These are phyloP conservation scores for Charanyca ferruginea DNA, from an alignment of 2,888 invertebrate species.

Conservation along the genomic window DNA sequence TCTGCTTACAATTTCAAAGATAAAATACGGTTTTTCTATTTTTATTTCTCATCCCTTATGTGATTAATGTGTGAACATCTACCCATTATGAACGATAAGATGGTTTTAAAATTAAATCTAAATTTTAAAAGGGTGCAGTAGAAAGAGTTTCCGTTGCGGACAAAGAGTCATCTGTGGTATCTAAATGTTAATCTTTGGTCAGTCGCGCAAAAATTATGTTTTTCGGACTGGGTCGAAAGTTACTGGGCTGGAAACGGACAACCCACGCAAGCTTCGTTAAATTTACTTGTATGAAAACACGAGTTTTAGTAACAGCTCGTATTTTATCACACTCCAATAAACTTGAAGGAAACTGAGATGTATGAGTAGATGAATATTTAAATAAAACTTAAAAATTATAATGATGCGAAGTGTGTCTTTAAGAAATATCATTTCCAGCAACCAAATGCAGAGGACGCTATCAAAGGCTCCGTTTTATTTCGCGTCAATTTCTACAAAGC, in stretches of 20 bases:
- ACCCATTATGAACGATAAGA: slow-evolving; percentile 38
- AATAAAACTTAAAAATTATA: slow-evolving; percentile 39
- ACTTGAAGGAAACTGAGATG: slow-evolving; percentile 19
- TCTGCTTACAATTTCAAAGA: slow-evolving; percentile 52
- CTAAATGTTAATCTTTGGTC: slow-evolving; percentile 91
- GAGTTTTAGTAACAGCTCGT: slow-evolving; percentile 56
- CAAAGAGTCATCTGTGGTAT: slow-evolving; percentile 86
- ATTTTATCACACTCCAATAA: slow-evolving; percentile 58
- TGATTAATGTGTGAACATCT: slow-evolving; percentile 26
- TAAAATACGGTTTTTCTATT: slow-evolving; percentile 12
- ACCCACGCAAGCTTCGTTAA: slow-evolving; percentile 81
- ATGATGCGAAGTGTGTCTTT: slow-evolving; percentile 64
- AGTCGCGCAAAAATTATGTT: slow-evolving; percentile 91
- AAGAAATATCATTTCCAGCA: slow-evolving; percentile 82
- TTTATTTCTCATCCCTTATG: neutral
- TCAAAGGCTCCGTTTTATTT: slow-evolving; percentile 89
- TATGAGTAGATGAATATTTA: slow-evolving; percentile 32
- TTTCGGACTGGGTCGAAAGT: slow-evolving; percentile 84
- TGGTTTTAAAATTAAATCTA: slow-evolving; percentile 61
- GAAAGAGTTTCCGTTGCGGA: slow-evolving; percentile 80
- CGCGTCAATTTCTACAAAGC: slow-evolving; percentile 90
- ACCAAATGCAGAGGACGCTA: slow-evolving; percentile 78
- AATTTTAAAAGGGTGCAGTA: slow-evolving; percentile 75
- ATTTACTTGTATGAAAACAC: slow-evolving; percentile 69
- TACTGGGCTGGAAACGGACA: slow-evolving; percentile 81